phyloP scores from a whole-genome alignment of 2,113 vertebrate genomes.

The Psephotus haematonotus region DNA sequence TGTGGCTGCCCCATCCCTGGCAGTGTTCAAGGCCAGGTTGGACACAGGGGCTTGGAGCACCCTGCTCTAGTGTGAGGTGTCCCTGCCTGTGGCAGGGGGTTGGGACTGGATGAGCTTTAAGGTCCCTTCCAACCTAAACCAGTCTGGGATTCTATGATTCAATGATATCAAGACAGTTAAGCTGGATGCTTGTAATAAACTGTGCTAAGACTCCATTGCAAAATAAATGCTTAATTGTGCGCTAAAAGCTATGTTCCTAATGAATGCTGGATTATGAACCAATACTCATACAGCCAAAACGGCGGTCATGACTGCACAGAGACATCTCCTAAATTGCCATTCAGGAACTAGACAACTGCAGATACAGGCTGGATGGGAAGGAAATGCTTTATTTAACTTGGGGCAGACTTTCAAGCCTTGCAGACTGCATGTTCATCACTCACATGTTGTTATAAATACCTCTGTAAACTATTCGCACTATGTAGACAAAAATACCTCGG shows the following conservation, averaged over 20 bases:
- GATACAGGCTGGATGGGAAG: neutral
- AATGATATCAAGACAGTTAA: neutral
- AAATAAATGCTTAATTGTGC: neutral
- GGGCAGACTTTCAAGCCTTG: neutral
- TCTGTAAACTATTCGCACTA: neutral
- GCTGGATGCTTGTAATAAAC: neutral
- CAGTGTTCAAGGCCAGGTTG: no score
- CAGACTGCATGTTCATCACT: neutral
- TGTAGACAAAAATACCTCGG: neutral
- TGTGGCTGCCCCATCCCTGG: no score
- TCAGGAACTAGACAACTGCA: neutral
- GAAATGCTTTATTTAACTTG: neutral
- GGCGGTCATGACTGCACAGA: neutral
- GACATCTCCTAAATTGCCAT: neutral
- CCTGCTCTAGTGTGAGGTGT: no score
- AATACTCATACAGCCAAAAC: neutral
- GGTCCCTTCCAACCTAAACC: neutral
- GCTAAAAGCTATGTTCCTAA: neutral
- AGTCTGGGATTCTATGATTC: neutral
- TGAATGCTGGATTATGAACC: neutral
- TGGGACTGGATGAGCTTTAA: neutral
- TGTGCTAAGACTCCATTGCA: neutral
- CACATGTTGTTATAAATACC: neutral
- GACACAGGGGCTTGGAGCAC: no score
- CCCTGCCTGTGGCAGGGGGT: neutral